A percentile compares a stretch with the other conserved stretches of the same genome.
These are phyloP conservation scores for Sandelia bainsii DNA, from an alignment of 2,797 vertebrate genomes.

Conservation along the genomic window DNA sequence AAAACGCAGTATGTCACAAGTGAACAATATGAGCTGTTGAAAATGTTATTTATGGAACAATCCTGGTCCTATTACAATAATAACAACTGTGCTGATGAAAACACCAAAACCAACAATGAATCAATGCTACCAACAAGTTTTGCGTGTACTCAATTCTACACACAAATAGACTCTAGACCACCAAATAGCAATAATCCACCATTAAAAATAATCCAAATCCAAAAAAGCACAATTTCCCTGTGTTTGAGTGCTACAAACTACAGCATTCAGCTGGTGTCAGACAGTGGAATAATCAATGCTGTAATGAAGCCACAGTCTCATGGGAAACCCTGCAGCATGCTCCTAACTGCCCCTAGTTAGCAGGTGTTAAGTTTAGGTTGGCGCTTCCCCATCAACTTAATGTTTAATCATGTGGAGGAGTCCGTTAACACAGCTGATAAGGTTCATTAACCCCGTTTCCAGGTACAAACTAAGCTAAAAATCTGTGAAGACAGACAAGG, in stretches of 20 bases:
- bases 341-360: background rate
- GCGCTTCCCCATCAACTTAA: conserved; percentile 14
- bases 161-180: background rate
- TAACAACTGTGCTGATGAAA: background rate
- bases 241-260: background rate
- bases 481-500: background rate
- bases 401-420: conserved; percentile 44
- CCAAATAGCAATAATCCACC: background rate
- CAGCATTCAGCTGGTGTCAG: background rate
- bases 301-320: background rate
- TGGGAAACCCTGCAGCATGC: background rate
- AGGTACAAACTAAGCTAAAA: conserved; percentile 22
- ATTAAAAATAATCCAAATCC: background rate
- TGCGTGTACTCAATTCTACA: too few relatives aligned
- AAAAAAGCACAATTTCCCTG: background rate
- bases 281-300: too few relatives aligned
- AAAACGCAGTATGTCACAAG: background rate
- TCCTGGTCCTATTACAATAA: background rate
- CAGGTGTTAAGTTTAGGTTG: background rate
- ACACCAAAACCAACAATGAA: background rate
- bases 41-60: background rate
- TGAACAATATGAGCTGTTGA: background rate
- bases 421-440: conserved; percentile 34
- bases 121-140: background rate
- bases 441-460: conserved; percentile 28